phyloP scores from a whole-genome alignment of 2,888 invertebrate genomes.

The Folsomia manolachei region DNA sequence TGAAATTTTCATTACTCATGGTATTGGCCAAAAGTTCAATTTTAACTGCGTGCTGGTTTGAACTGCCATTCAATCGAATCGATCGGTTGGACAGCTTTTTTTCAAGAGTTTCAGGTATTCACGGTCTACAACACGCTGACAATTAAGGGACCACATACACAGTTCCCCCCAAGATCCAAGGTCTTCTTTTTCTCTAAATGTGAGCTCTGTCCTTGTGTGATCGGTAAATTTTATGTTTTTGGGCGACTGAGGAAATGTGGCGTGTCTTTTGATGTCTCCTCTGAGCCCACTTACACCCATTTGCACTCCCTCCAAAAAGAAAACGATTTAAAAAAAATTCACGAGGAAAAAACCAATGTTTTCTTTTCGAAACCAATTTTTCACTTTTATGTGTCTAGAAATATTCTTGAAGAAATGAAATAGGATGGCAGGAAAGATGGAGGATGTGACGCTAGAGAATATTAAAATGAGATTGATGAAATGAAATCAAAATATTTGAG shows the following conservation, averaged over 20 bases:
- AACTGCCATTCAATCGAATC: too few relatives aligned
- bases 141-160: background rate
- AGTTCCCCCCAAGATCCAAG: background rate
- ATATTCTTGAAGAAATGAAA: background rate
- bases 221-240: background rate
- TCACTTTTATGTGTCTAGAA: background rate
- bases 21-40: too few relatives aligned
- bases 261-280: background rate
- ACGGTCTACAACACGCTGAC: too few relatives aligned
- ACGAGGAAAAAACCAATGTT: background rate
- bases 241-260: background rate
- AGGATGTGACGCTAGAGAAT: background rate
- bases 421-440: background rate
- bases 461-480: slow-evolving; percentile 6
- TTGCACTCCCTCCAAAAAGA: background rate
- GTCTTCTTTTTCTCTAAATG: background rate
- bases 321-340: background rate
- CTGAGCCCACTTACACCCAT: slow-evolving; percentile 8
- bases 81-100: too few relatives aligned
- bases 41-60: too few relatives aligned
- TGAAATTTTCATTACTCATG: too few relatives aligned
- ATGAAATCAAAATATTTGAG: slow-evolving; percentile 5
- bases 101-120: too few relatives aligned
- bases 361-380: background rate
- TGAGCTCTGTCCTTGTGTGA: background rate